Conservation (phyloP, 2,113 vertebrate species). For the Chlorodrepanis virens region DNA sequence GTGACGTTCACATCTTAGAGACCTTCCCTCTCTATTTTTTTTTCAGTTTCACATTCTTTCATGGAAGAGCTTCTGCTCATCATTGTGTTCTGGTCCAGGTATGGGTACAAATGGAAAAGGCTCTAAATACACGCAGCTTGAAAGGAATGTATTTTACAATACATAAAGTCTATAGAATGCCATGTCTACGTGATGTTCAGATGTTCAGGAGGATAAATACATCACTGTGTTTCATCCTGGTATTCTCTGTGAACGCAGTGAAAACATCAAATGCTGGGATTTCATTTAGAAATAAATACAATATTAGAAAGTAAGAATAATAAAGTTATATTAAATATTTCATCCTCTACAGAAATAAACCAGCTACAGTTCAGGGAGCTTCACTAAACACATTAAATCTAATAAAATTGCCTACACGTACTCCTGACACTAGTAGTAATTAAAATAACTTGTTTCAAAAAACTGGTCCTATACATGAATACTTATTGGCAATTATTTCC, state of each 20-base stretch:
- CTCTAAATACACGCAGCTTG: neutral
- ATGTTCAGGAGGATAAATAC: neutral
- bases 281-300: constrained; percentile 42
- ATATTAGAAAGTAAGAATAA: constrained; percentile 43
- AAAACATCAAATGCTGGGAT: constrained; percentile 8
- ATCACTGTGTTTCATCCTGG: neutral
- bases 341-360: constrained; percentile 63
- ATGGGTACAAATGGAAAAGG: neutral
- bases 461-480: constrained; percentile 78
- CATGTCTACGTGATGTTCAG: neutral
- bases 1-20: neutral
- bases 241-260: neutral
- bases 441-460: constrained; percentile 82
- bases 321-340: constrained; percentile 61
- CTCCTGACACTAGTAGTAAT: constrained; percentile 78
- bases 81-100: neutral
- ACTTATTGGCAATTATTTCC: constrained; percentile 85
- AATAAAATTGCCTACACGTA: constrained; percentile 76
- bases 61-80: neutral
- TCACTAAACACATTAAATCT: constrained; percentile 75
- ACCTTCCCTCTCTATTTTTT: neutral
- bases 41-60: neutral
- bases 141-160: neutral
- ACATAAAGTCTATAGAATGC: neutral
- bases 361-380: constrained; percentile 69